A percentile compares a stretch with the other conserved stretches of the same genome.
Conservation (phyloP, 1,140 invertebrate genomes). For the Scaptomyza montana region DNA sequence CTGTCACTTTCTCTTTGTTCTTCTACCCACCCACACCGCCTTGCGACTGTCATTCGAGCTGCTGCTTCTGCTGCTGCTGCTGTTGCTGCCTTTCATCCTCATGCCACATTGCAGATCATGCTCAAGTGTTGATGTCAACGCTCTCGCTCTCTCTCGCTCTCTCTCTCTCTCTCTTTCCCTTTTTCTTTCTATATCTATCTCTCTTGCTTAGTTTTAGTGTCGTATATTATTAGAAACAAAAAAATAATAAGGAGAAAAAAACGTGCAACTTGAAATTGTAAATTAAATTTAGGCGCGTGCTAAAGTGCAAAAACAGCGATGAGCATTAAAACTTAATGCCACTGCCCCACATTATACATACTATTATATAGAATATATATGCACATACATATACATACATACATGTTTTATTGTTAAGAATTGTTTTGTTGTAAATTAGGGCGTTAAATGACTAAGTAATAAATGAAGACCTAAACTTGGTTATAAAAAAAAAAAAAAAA, state of each 20-base stretch:
- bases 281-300: slow-evolving; percentile 44
- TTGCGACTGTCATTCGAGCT: slow-evolving; percentile 35
- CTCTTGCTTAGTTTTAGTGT: not conserved
- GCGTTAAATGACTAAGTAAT: slow-evolving; percentile 24
- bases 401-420: not conserved
- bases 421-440: slow-evolving; percentile 1
- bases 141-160: not conserved
- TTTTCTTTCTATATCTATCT: too few species aligned
- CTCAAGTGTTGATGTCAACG: slow-evolving; percentile 25
- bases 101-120: slow-evolving; percentile 8
- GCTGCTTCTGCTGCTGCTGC: not conserved
- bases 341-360: too few species aligned
- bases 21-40: not conserved
- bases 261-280: slow-evolving; percentile 22
- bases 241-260: not conserved
- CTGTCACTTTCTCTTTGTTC: slow-evolving; percentile 23
- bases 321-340: slow-evolving; percentile 16
- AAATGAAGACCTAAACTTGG: slow-evolving; percentile 15
- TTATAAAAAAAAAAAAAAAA: not conserved
- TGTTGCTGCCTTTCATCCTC: too few species aligned
- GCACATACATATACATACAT: not conserved
- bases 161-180: too few species aligned
- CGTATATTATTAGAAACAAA: slow-evolving; percentile 6
- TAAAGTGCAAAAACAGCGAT: slow-evolving; percentile 31
- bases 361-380: slow-evolving; percentile 5